phyloP scores from a whole-genome alignment of 2,888 invertebrate species.

The Polyploca ridens region DNA sequence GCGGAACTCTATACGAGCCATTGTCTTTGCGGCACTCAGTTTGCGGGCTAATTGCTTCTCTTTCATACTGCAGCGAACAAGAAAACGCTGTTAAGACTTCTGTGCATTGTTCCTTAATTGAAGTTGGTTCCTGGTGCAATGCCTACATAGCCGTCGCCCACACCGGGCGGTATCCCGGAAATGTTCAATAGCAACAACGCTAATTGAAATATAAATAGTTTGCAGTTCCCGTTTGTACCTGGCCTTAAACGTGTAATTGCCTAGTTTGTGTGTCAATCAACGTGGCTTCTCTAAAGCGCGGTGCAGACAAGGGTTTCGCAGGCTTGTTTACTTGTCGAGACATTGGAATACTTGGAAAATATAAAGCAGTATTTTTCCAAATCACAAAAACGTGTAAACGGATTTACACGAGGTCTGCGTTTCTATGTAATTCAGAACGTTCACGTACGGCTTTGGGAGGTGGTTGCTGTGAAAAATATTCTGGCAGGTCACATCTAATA shows the following conservation, averaged over 20 bases:
- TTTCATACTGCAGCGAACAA: slow-evolving; percentile 67
- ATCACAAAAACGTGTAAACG: slow-evolving; percentile 5
- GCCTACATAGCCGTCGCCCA: slow-evolving; percentile 23
- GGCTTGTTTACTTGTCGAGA: slow-evolving; percentile 2
- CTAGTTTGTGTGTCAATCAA: slow-evolving; percentile 6
- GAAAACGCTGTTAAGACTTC: slow-evolving; percentile 73
- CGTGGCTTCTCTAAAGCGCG: background rate
- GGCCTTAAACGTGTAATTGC: background rate
- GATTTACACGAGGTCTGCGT: slow-evolving; percentile 9
- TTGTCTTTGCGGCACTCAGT: slow-evolving; percentile 60
- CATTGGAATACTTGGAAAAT: slow-evolving; percentile 7
- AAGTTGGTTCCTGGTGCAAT: slow-evolving; percentile 55
- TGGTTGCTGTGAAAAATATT: background rate
- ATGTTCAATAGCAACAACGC: slow-evolving; percentile 25
- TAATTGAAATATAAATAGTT: slow-evolving; percentile 38
- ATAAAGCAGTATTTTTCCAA: background rate
- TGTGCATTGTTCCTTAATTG: slow-evolving; percentile 73
- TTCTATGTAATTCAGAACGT: slow-evolving; percentile 7
- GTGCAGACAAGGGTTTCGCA: background rate
- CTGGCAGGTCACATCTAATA: background rate
- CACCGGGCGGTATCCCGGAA: slow-evolving; percentile 24
- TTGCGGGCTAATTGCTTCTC: slow-evolving; percentile 72
- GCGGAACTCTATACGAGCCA: slow-evolving; percentile 36
- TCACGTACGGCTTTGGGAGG: slow-evolving; percentile 5
- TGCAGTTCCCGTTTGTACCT: slow-evolving; percentile 28